phyloP scores from a whole-genome alignment of 2,797 vertebrate species.

The Lepilemur septentrionalis region DNA sequence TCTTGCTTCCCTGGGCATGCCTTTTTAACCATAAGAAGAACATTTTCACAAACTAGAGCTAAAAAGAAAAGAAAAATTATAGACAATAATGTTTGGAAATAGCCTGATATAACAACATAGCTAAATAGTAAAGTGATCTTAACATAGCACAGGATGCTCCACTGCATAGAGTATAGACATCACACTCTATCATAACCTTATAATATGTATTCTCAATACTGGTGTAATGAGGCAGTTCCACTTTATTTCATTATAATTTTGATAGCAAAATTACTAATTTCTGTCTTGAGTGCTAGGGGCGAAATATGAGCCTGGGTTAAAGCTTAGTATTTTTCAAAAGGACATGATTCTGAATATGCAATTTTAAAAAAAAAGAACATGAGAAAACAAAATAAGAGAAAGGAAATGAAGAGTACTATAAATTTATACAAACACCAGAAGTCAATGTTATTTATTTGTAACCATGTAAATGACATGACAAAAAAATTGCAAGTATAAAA shows the following conservation, averaged over 20 bases:
- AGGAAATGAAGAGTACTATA: background rate
- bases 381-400: background rate
- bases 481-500: background rate
- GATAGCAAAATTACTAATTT: background rate
- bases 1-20: background rate
- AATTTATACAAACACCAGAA: background rate
- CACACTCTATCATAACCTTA: background rate
- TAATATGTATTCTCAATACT: background rate
- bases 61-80: background rate
- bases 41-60: background rate
- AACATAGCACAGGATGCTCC: background rate
- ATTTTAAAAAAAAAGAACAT: background rate
- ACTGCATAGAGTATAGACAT: no score
- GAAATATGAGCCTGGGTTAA: background rate
- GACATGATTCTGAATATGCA: background rate
- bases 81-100: background rate
- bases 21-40: background rate
- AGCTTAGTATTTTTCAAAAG: background rate
- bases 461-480: background rate
- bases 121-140: background rate
- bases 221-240: background rate
- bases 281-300: background rate
- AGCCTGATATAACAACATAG: background rate
- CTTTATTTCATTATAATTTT: background rate
- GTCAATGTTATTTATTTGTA: background rate